Evolutionary conservation across 2,113 vertebrate genomes (phyloP).

Genomic region (Psammodynastes pulverulentus): DNA sequence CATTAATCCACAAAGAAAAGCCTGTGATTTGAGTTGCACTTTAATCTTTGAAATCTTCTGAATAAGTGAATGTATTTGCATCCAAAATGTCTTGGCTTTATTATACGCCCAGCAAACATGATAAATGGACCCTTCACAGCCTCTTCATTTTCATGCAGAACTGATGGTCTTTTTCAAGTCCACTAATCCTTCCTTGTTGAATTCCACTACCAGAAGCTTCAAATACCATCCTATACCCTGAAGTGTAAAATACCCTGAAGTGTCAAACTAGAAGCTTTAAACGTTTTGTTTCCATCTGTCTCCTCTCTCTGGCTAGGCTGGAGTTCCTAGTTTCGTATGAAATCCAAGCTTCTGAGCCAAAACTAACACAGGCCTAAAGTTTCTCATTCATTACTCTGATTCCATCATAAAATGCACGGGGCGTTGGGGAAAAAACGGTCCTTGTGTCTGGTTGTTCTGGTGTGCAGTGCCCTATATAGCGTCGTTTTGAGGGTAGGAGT

Average conservation of each 20-base stretch:
- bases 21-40: background rate
- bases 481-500: too few relatives aligned
- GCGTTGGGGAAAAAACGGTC: too few relatives aligned
- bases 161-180: background rate
- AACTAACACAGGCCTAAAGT: constrained; percentile 63
- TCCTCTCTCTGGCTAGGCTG: background rate
- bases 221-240: background rate
- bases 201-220: background rate
- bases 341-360: constrained; percentile 57
- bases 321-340: constrained; percentile 23
- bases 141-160: background rate
- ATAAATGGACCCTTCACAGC: background rate
- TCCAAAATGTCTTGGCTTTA: background rate
- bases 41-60: background rate
- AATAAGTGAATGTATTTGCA: background rate
- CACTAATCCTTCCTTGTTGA: background rate
- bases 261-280: background rate
- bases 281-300: constrained; percentile 6
- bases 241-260: too few relatives aligned
- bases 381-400: constrained; percentile 65
- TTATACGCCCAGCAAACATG: background rate
- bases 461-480: too few relatives aligned
- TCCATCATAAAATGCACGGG: constrained; percentile 59
- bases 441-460: too few relatives aligned
- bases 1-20: background rate